Percentiles rank a stretch among this genome's conserved stretches.
phyloP scores from a whole-genome alignment of 2,888 invertebrate genomes.

The Platycheirus albimanus region DNA sequence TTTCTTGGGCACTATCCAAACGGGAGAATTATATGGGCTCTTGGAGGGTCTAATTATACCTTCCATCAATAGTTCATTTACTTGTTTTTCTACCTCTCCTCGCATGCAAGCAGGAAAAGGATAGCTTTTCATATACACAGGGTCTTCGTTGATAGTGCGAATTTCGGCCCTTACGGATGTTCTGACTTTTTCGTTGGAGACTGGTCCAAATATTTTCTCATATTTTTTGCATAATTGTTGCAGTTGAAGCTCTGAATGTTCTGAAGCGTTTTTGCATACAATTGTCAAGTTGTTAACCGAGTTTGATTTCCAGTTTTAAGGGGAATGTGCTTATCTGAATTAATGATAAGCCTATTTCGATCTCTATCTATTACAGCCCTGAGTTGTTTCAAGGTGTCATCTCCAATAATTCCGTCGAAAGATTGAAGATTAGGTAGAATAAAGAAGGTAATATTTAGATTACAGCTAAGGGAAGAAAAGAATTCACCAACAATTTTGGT shows the following conservation, averaged over 20 bases:
- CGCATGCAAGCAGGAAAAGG: conserved; percentile 79
- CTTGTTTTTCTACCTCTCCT: conserved; percentile 78
- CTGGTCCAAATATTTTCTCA: neutral
- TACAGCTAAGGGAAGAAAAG: conserved; percentile 9
- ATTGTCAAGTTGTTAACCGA: neutral
- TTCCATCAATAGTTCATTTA: conserved; percentile 77
- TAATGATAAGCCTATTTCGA: neutral
- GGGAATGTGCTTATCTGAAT: conserved; percentile 1
- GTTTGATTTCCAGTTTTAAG: neutral
- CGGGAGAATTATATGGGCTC: conserved; percentile 76
- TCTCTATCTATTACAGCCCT: conserved; percentile 12
- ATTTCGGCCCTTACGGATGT: conserved; percentile 7
- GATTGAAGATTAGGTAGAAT: conserved; percentile 9
- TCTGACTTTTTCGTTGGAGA: neutral
- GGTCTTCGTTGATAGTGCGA: conserved; percentile 56
- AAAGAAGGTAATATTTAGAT: conserved; percentile 13
- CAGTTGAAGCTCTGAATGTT: too few relatives aligned
- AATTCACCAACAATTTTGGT: conserved; percentile 27
- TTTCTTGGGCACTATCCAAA: conserved; percentile 76
- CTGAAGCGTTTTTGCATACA: neutral
- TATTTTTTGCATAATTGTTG: conserved; percentile 2
- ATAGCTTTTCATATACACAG: conserved; percentile 78
- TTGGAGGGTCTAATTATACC: conserved; percentile 70
- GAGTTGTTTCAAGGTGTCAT: conserved; percentile 11
- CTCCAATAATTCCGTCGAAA: conserved; percentile 9